Evolutionary conservation across 1,140 invertebrate genomes (phyloP), one percentile per base, ranked within the genome.

Genomic region (Drosophila pachea): DNA sequence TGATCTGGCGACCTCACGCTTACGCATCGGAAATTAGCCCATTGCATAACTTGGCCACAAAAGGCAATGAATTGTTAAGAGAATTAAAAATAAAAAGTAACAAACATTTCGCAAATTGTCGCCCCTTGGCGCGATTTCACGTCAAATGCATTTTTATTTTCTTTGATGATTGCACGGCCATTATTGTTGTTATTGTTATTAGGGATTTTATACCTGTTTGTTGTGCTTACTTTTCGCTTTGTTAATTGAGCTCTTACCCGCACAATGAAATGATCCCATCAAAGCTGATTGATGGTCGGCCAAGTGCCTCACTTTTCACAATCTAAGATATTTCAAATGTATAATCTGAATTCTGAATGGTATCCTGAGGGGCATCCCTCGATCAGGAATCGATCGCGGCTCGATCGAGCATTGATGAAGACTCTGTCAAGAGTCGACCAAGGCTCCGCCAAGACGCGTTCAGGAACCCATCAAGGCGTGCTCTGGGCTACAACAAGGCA

Each of bases 221-320:
- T 63, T 68, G 47, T 60, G 78, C 54, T 66, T 55, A 43, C 40
- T 14, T 49, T 45, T 62, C 62, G 59, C 59, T 40, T 54, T 47
- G 61, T 59, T 73, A 73, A 68, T 76, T 73, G 68, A 54, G 36
- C 48, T 55, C 31, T 52, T 52, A 50, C 12, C 33, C 43, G 43
- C 12, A 66, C 74, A 70, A 70, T 70, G 61, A 70, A 73, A 59
- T 74, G 38, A 53, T 64, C 40, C 22, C 35, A 38, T 52, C 43
- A 22, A 14, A 47, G 47, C 43, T 64, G 64, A 74, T 52, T 43
- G 40, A 42, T 47, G 47, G 61, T 32, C 22, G 31, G 22, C 2
- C 40, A 47, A 45, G 33, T 40, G 4, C 4, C 40, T 43, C 2
- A 42, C 70, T 38, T 59, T 7, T 22, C 22, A 22, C 22, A 3